Conservation (phyloP, 1,140 invertebrate genomes). For the Tyrophagus putrescentiae region DNA sequence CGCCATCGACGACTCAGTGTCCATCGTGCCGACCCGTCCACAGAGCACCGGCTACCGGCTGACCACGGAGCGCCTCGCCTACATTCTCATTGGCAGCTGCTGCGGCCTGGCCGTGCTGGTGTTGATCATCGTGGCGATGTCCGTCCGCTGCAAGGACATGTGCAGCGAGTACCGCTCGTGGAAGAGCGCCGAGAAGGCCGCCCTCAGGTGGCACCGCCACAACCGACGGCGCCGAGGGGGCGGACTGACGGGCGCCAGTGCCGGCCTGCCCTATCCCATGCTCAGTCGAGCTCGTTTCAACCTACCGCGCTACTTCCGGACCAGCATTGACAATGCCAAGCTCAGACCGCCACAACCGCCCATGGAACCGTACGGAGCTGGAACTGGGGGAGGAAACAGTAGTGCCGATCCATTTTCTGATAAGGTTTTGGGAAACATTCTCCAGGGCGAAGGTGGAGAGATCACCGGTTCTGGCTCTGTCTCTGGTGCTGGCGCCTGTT, state of each 20-base stretch:
- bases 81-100: slow-evolving; percentile 31
- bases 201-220: slow-evolving; percentile 12
- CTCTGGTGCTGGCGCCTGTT: slow-evolving; percentile 16
- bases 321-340: neutral
- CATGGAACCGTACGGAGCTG: neutral
- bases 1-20: neutral
- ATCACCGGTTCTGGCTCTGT: neutral
- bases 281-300: neutral
- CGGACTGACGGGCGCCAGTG: neutral
- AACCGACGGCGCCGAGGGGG: neutral
- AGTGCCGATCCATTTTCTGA: neutral
- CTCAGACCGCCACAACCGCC: neutral
- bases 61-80: slow-evolving; percentile 31
- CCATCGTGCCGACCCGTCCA: neutral
- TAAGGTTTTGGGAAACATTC: neutral
- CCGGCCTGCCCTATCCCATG: neutral
- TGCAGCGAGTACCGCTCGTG: slow-evolving; percentile 23
- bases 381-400: neutral
- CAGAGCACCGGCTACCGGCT: slow-evolving; percentile 19
- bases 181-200: slow-evolving; percentile 24
- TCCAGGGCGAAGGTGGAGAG: neutral
- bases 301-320: slow-evolving; percentile 16
- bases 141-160: slow-evolving; percentile 28
- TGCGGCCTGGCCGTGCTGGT: slow-evolving; percentile 31
- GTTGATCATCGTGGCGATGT: slow-evolving; percentile 30